These are phyloP conservation scores for Chrysemys picta DNA, from an alignment of 2,113 vertebrate genomes.

Conservation along the genomic window DNA sequence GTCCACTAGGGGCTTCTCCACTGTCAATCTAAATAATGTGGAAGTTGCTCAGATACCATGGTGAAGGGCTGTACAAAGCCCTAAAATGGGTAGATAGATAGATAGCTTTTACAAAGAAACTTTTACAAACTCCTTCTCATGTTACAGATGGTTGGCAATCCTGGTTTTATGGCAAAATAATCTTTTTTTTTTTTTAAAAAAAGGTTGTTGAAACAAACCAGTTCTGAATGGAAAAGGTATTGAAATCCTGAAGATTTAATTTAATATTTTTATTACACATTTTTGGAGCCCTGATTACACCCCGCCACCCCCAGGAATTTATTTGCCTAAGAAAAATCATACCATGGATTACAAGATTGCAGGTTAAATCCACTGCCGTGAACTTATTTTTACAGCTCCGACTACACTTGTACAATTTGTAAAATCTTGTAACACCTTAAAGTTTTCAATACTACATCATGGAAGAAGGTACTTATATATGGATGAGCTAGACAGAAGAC, in stretches of 20 bases:
- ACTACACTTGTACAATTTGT: constrained; percentile 70
- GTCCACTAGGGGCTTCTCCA: rapidly evolving
- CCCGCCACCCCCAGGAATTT: constrained; percentile 61
- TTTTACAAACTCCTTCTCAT: background rate
- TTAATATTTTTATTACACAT: constrained; percentile 72
- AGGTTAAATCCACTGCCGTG: constrained; percentile 75
- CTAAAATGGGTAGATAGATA: background rate
- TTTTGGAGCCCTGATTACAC: constrained; percentile 76
- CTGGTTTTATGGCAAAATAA: background rate
- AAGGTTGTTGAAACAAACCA: constrained; percentile 25
- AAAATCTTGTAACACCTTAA: constrained; percentile 75
- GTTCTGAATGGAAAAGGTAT: constrained; percentile 62
- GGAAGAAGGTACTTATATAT: constrained; percentile 63
- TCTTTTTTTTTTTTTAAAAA: background rate
- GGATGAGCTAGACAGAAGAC: constrained; percentile 57
- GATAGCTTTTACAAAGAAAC: background rate
- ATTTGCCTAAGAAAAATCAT: constrained; percentile 80
- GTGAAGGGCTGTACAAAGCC: rapidly evolving
- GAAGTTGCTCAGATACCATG: background rate
- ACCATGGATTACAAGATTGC: constrained; percentile 80
- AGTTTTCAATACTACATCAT: constrained; percentile 64
- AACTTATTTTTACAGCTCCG: constrained; percentile 64
- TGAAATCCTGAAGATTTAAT: constrained; percentile 74
- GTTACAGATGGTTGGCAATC: background rate
- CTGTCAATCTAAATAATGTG: rapidly evolving